A percentile compares a stretch with the other conserved stretches of the same genome.
phyloP scores from a whole-genome alignment of 2,113 vertebrate genomes.

The Heterochromis multidens region DNA sequence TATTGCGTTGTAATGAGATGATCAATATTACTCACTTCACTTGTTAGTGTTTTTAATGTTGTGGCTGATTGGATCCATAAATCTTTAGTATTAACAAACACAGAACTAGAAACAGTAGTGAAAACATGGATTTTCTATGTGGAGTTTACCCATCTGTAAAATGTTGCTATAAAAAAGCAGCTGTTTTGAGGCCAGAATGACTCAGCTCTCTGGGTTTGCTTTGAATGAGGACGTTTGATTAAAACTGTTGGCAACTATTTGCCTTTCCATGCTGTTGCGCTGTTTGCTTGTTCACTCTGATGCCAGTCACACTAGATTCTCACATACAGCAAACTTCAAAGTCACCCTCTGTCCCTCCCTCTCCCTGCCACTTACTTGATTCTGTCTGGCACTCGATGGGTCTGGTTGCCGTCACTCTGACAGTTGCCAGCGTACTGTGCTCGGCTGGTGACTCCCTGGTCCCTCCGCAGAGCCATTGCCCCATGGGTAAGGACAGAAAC shows the following conservation, averaged over 20 bases:
- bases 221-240: not conserved
- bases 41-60: not conserved
- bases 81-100: not conserved
- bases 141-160: not conserved
- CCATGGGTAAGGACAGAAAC: slow-evolving; percentile 91
- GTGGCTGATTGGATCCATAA: not conserved
- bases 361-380: slow-evolving; percentile 77
- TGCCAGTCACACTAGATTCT: not conserved
- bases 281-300: not conserved
- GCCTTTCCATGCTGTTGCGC: not conserved
- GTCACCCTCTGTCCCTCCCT: not conserved
- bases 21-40: not conserved
- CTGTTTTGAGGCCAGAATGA: not conserved
- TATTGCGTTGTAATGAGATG: not conserved
- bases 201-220: slow-evolving; percentile 5
- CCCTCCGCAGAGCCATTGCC: slow-evolving; percentile 84
- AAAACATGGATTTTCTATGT: not conserved
- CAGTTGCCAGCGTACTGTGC: slow-evolving; percentile 87
- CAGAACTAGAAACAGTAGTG: not conserved
- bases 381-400: slow-evolving; percentile 77
- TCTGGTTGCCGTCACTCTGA: slow-evolving; percentile 81
- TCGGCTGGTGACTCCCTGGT: slow-evolving; percentile 77
- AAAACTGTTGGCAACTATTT: slow-evolving; percentile 5
- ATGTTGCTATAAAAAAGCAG: not conserved
- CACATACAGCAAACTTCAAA: slow-evolving; percentile 14